Conservation (phyloP, 1,140 invertebrate genomes). For the Neomicropteryx cornuta region DNA sequence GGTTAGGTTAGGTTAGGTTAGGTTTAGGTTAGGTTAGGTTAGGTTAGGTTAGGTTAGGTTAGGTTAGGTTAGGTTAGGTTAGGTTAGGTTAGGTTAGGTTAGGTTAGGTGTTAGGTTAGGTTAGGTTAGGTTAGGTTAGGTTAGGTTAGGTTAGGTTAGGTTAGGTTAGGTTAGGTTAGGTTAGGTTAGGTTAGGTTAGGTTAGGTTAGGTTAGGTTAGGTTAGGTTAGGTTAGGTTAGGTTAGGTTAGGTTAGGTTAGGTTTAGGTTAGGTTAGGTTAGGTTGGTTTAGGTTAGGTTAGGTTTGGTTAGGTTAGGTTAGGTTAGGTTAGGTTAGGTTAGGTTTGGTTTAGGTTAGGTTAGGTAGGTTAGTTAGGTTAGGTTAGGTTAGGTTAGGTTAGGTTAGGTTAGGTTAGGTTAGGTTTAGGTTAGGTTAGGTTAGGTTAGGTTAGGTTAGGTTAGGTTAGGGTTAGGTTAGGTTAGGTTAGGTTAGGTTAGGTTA, state of each 20-base stretch:
- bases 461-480: no score
- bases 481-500: no score
- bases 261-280: no score
- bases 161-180: constrained; percentile 20
- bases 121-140: constrained; percentile 12
- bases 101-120: no score
- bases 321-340: constrained; percentile 20
- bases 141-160: constrained; percentile 15
- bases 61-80: constrained; percentile 10
- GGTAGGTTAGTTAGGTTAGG: no score
- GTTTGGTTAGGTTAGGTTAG: constrained; percentile 19
- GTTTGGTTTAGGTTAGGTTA: no score
- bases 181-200: constrained; percentile 18
- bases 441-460: no score
- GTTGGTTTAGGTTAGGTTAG: no score
- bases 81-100: constrained; percentile 8
- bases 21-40: no score
- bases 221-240: constrained; percentile 19
- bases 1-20: constrained; percentile 19
- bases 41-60: constrained; percentile 8
- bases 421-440: no score
- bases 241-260: constrained; percentile 17
- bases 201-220: constrained; percentile 19
- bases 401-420: no score
- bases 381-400: constrained; percentile 20